Percentiles rank a stretch among this genome's conserved stretches.
phyloP scores from a whole-genome alignment of 1,140 invertebrate species.

The Drosophila teissieri region DNA sequence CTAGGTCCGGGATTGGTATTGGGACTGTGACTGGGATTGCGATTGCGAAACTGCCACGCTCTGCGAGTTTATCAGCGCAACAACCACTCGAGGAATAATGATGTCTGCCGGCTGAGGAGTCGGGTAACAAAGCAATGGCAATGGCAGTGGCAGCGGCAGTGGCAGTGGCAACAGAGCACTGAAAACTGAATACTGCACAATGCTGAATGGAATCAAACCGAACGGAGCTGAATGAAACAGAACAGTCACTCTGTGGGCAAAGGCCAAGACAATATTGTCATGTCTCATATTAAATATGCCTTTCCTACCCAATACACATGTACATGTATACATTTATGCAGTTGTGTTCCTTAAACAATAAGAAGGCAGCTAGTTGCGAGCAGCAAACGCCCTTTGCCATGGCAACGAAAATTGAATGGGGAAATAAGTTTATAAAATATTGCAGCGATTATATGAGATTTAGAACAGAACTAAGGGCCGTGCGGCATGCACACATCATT shows the following conservation, averaged over 20 bases:
- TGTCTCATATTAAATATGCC: slow-evolving; percentile 51
- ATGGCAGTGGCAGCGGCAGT: slow-evolving; percentile 5
- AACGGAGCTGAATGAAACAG: slow-evolving; percentile 3
- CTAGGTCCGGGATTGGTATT: not conserved
- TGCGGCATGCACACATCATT: not conserved
- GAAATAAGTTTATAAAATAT: slow-evolving; percentile 25
- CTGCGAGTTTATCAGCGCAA: slow-evolving; percentile 76
- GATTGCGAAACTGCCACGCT: slow-evolving; percentile 52
- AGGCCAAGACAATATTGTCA: slow-evolving; percentile 56
- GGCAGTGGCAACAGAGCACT: slow-evolving; percentile 9
- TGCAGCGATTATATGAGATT: slow-evolving; percentile 27
- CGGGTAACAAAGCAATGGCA: slow-evolving; percentile 45
- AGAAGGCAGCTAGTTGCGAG: slow-evolving; percentile 11
- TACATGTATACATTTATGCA: not conserved
- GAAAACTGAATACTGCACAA: not conserved
- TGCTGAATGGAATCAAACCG: not conserved
- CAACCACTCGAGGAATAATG: slow-evolving; percentile 73
- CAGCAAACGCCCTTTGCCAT: slow-evolving; percentile 26
- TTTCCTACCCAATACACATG: not conserved
- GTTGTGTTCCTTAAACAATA: slow-evolving; percentile 37
- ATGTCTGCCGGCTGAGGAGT: slow-evolving; percentile 59
- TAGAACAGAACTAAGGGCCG: slow-evolving; percentile 2
- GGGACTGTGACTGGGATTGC: slow-evolving; percentile 2
- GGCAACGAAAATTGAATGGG: slow-evolving; percentile 18
- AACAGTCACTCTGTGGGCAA: slow-evolving; percentile 27